These are phyloP conservation scores for Diorhabda sublineata DNA, from an alignment of 1,140 invertebrate species.

Conservation along the genomic window DNA sequence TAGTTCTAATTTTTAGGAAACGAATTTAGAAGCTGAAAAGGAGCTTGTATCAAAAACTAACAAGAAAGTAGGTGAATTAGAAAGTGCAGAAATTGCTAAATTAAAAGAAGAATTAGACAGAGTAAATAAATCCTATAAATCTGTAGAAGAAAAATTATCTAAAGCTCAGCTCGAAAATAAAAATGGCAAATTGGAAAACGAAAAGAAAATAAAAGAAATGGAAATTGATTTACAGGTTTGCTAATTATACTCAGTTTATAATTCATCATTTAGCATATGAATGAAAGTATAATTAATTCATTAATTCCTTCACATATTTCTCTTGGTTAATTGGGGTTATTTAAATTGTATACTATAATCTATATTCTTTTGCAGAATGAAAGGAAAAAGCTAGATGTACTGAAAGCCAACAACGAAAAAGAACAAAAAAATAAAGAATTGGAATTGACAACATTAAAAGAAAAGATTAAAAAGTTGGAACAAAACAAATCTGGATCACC, in stretches of 20 bases:
- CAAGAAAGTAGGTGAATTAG: slow-evolving; percentile 24
- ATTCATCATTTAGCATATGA: too few relatives aligned
- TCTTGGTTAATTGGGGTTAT: too few relatives aligned
- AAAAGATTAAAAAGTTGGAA: slow-evolving; percentile 60
- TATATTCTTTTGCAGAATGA: slow-evolving; percentile 51
- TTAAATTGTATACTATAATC: background rate
- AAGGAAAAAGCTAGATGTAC: slow-evolving; percentile 57
- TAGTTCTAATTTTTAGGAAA: slow-evolving; percentile 31
- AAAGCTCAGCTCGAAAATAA: slow-evolving; percentile 53
- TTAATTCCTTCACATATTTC: too few relatives aligned
- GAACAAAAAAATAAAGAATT: slow-evolving; percentile 62
- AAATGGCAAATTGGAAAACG: slow-evolving; percentile 54
- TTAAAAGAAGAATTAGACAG: slow-evolving; percentile 55
- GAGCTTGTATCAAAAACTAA: slow-evolving; percentile 30
- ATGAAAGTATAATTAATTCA: too few relatives aligned
- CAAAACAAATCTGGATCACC: slow-evolving; percentile 56
- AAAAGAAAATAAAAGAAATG: slow-evolving; percentile 57
- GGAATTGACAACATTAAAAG: slow-evolving; percentile 61
- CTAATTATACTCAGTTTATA: background rate
- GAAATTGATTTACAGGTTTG: slow-evolving; percentile 56
- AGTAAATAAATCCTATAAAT: slow-evolving; percentile 58
- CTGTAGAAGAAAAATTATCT: slow-evolving; percentile 51
- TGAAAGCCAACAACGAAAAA: slow-evolving; percentile 58
- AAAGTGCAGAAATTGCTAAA: slow-evolving; percentile 31
- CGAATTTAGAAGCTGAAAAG: slow-evolving; percentile 34